phyloP scores from a whole-genome alignment of 1,140 invertebrate genomes.

The Conopomorpha cramerella region DNA sequence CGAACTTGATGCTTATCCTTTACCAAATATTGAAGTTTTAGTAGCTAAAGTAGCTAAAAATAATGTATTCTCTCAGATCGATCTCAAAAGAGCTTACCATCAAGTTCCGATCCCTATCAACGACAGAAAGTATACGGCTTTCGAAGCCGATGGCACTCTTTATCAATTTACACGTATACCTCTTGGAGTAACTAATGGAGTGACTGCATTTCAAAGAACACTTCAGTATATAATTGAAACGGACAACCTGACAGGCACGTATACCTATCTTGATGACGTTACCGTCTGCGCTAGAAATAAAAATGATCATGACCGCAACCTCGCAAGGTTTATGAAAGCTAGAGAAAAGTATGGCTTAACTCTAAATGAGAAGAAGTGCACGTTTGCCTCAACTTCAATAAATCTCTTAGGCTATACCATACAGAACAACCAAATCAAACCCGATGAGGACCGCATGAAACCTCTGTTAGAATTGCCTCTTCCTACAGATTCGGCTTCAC shows the following conservation, averaged over 20 bases:
- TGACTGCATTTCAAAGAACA: constrained; percentile 10
- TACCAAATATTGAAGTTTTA: neutral
- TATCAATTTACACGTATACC: constrained; percentile 10
- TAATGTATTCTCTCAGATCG: neutral
- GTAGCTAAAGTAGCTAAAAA: neutral
- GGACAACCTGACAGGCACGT: neutral
- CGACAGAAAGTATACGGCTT: constrained; percentile 5
- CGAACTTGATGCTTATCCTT: neutral
- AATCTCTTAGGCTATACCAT: neutral
- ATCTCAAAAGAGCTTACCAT: constrained; percentile 5
- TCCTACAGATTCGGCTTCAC: neutral
- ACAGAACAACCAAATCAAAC: neutral
- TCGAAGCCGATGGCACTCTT: constrained; percentile 8
- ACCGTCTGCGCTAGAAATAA: neutral
- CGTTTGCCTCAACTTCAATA: neutral
- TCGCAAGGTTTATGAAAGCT: neutral
- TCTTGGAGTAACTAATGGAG: constrained; percentile 10
- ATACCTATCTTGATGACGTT: constrained; percentile 1
- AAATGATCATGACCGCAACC: neutral
- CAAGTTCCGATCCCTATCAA: constrained; percentile 5
- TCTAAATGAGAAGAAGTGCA: neutral
- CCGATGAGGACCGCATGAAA: neutral
- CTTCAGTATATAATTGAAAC: constrained; percentile 4
- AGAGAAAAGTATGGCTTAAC: neutral
- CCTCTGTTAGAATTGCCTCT: neutral